Conservation (phyloP, 2,113 vertebrate genomes). For the Rhea pennata region DNA sequence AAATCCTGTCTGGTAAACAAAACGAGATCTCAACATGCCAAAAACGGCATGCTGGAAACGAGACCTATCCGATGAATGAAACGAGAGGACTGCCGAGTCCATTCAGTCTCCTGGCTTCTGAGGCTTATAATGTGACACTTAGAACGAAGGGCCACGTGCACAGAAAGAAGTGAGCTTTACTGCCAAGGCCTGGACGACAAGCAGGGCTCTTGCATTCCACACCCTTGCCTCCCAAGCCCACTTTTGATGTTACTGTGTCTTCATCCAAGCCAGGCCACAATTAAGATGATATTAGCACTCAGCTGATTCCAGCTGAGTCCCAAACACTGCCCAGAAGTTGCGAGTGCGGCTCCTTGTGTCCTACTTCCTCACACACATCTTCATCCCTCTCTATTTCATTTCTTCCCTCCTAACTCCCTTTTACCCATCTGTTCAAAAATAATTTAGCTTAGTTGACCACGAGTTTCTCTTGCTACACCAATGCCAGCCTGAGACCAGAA, state of each 20-base stretch:
- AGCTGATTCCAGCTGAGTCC: not conserved
- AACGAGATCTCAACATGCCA: not conserved
- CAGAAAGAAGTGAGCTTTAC: not conserved
- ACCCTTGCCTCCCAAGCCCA: not conserved
- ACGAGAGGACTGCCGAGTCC: not conserved
- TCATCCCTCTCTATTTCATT: not conserved
- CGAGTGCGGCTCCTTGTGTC: not conserved
- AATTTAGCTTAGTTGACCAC: not conserved
- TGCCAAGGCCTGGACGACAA: not conserved
- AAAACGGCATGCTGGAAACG: not conserved
- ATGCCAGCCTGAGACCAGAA: not conserved
- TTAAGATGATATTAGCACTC: not conserved
- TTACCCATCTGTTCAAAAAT: not conserved
- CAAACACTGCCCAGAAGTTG: not conserved
- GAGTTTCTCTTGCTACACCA: not conserved
- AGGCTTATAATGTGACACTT: rapidly evolving
- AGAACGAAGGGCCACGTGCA: not conserved
- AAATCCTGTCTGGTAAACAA: slow-evolving; percentile 62
- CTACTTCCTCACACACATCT: not conserved
- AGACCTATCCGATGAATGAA: slow-evolving; percentile 32
- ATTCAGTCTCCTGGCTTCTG: not conserved
- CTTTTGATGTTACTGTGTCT: not conserved
- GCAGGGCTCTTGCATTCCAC: not conserved
- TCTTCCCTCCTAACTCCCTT: not conserved
- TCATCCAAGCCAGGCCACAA: not conserved